Percentiles rank a stretch among this genome's conserved stretches.
Conservation (phyloP, 2,797 vertebrate species). For the Rallus crepitans region DNA sequence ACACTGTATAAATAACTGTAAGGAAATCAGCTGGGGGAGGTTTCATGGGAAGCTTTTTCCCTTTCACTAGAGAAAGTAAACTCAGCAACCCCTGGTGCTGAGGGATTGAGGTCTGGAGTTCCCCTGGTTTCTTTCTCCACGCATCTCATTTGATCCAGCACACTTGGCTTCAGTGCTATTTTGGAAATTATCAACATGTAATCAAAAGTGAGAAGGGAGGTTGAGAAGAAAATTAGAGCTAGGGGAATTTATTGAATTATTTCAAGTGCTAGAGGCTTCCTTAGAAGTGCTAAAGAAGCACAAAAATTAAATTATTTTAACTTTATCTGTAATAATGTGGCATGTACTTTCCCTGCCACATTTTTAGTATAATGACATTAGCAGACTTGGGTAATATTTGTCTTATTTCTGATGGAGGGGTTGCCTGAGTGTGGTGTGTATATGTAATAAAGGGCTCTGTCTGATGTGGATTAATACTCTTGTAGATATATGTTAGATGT, state of each 20-base stretch:
- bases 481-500: not conserved
- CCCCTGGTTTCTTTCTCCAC: not conserved
- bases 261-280: not conserved
- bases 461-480: slow-evolving; percentile 42
- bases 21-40: not conserved
- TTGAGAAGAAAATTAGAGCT: not conserved
- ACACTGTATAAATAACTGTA: not conserved
- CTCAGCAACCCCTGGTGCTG: rapidly evolving
- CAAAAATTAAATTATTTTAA: not conserved
- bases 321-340: not conserved
- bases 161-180: rapidly evolving
- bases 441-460: not conserved
- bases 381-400: not conserved
- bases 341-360: not conserved
- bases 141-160: not conserved
- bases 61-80: not conserved
- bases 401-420: not conserved
- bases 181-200: not conserved
- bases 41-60: not conserved
- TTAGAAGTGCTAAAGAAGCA: not conserved
- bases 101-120: not conserved
- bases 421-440: not conserved
- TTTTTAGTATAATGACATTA: not conserved
- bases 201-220: not conserved
- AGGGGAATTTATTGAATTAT: not conserved